Percentiles rank a stretch among this genome's conserved stretches.
These are phyloP conservation scores for Coleophora flavipennella DNA, from an alignment of 2,888 invertebrate genomes.

Conservation along the genomic window DNA sequence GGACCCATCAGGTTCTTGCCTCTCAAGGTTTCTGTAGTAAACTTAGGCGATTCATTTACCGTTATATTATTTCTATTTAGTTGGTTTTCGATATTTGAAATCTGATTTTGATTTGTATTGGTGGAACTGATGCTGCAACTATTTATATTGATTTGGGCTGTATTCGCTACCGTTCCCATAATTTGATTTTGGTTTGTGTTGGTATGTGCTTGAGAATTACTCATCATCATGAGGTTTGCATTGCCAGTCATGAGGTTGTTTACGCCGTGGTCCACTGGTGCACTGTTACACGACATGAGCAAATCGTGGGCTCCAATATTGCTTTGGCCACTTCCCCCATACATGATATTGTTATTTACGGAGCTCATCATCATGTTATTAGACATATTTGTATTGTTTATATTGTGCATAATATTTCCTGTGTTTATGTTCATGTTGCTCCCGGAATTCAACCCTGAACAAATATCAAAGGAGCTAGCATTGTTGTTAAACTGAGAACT, in stretches of 20 bases:
- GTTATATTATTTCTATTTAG: conserved; percentile 44
- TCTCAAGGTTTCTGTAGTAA: conserved; percentile 48
- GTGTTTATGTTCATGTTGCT: conserved; percentile 45
- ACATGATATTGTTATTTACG: conserved; percentile 45
- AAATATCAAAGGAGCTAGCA: conserved; percentile 55
- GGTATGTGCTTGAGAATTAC: conserved; percentile 44
- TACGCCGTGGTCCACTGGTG: conserved; percentile 44
- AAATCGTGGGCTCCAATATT: conserved; percentile 53
- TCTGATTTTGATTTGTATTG: conserved; percentile 43
- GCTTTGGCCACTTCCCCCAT: conserved; percentile 40
- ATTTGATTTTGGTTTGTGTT: conserved; percentile 50
- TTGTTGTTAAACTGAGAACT: conserved; percentile 47
- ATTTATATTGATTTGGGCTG: conserved; percentile 54
- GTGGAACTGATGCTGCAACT: conserved; percentile 53
- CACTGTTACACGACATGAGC: conserved; percentile 56
- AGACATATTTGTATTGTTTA: conserved; percentile 45
- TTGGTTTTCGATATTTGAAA: conserved; percentile 47
- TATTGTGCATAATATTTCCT: conserved; percentile 55
- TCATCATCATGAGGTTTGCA: conserved; percentile 58
- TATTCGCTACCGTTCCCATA: conserved; percentile 36
- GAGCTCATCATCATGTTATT: conserved; percentile 59
- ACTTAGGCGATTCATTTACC: conserved; percentile 52
- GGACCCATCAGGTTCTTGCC: conserved; percentile 60
- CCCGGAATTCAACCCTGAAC: conserved; percentile 46
- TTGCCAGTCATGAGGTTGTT: conserved; percentile 46